phyloP scores from a whole-genome alignment of 2,113 vertebrate genomes.

The Sander vitreus region DNA sequence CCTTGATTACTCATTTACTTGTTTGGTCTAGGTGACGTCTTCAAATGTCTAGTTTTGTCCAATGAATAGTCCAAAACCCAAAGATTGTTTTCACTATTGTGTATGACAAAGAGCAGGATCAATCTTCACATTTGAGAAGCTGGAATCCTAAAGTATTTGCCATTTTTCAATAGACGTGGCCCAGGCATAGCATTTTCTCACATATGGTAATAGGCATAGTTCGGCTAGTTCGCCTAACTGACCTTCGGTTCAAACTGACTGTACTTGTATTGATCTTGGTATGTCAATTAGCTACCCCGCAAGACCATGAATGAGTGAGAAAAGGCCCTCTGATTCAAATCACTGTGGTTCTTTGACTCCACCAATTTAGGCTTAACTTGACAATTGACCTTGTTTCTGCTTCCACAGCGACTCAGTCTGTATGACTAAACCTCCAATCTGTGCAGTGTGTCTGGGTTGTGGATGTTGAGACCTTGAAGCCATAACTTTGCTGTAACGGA shows the following conservation, averaged over 20 bases:
- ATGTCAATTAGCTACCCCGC: background rate
- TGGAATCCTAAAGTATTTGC: background rate
- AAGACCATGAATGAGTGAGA: background rate
- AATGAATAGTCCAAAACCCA: background rate
- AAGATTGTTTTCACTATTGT: background rate
- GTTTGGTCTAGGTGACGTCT: too few species aligned
- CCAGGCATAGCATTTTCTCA: background rate
- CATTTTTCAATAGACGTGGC: background rate
- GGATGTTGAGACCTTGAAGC: constrained; percentile 59
- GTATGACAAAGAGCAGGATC: background rate
- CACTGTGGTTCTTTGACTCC: constrained; percentile 16
- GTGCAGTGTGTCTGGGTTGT: constrained; percentile 52
- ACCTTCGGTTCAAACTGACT: background rate
- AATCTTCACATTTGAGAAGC: background rate
- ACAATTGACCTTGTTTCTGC: constrained; percentile 19
- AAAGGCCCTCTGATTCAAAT: constrained; percentile 1
- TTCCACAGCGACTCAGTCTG: constrained; percentile 44
- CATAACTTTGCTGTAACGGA: constrained; percentile 62
- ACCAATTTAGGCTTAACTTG: background rate
- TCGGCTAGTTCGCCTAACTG: background rate
- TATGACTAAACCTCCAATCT: constrained; percentile 58
- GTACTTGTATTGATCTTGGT: background rate
- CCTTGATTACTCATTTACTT: too few species aligned
- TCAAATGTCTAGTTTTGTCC: background rate
- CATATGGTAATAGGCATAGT: background rate